phyloP scores from a whole-genome alignment of 2,113 vertebrate species.

The Lycocorax pyrrhopterus region DNA sequence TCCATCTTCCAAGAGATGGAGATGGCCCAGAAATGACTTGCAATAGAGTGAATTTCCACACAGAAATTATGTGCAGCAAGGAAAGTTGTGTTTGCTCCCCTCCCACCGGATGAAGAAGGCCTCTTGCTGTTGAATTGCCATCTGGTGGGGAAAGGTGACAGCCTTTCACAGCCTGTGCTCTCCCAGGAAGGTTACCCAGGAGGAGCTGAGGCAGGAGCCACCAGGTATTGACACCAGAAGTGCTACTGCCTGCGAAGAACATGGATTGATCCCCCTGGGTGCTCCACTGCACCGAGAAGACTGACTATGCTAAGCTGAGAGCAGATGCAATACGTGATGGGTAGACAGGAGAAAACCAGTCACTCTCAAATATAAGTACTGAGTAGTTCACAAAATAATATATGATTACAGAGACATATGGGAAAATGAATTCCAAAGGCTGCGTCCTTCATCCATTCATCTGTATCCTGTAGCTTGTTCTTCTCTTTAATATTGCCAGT shows the following conservation, averaged over 20 bases:
- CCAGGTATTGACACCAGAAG: neutral
- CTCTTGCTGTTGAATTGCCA: constrained; percentile 37
- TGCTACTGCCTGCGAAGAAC: neutral
- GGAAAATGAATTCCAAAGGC: neutral
- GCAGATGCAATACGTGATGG: neutral
- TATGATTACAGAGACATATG: neutral
- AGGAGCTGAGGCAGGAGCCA: neutral
- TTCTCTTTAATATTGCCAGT: neutral
- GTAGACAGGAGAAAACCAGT: neutral
- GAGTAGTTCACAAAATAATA: neutral
- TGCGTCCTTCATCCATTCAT: neutral
- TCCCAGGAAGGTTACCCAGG: neutral
- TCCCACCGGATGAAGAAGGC: neutral
- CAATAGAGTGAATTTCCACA: neutral
- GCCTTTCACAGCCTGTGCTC: neutral
- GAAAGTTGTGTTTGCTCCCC: neutral
- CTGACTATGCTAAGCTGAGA: neutral
- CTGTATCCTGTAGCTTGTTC: neutral
- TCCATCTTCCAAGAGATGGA: neutral
- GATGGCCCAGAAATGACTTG: neutral
- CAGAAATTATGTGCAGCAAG: neutral
- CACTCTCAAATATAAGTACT: neutral
- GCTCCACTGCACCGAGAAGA: fast-evolving
- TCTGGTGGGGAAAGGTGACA: neutral
- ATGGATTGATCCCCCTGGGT: neutral